These are phyloP conservation scores for Mesembrinibis cayennensis DNA, from an alignment of 2,113 vertebrate species.

Conservation along the genomic window DNA sequence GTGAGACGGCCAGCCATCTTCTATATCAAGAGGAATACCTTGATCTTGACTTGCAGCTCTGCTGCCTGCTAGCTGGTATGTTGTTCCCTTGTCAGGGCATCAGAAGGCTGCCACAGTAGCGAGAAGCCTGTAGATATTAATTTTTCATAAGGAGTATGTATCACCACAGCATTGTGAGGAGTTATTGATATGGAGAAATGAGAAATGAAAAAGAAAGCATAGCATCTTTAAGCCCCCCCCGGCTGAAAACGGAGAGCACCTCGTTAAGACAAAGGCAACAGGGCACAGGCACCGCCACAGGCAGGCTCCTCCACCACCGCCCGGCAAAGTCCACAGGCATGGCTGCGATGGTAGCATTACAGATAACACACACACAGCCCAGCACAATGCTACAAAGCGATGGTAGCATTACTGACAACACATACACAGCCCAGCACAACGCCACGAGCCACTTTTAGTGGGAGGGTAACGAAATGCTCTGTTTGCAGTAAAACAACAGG, in stretches of 20 bases:
- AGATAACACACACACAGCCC: not conserved
- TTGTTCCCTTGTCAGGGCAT: not conserved
- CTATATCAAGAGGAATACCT: not conserved
- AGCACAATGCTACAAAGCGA: not conserved
- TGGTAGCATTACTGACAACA: not conserved
- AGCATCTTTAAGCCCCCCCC: not conserved
- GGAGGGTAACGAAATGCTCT: not conserved
- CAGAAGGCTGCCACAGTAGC: not conserved
- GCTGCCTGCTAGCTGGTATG: not conserved
- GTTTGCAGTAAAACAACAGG: not conserved
- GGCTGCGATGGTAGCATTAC: accelerated
- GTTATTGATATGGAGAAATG: conserved; percentile 2
- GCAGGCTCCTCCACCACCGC: accelerated
- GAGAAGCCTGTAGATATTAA: not conserved
- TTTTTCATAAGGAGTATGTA: not conserved
- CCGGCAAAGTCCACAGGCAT: not conserved
- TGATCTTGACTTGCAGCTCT: not conserved
- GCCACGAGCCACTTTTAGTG: accelerated
- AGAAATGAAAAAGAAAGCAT: conserved; percentile 1
- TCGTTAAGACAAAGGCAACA: not conserved
- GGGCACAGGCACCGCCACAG: not conserved
- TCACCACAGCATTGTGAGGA: not conserved
- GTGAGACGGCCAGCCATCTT: not conserved
- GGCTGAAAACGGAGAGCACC: not conserved
- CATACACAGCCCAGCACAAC: not conserved